phyloP scores from a whole-genome alignment of 2,113 vertebrate species.

The Spermophilus dauricus region DNA sequence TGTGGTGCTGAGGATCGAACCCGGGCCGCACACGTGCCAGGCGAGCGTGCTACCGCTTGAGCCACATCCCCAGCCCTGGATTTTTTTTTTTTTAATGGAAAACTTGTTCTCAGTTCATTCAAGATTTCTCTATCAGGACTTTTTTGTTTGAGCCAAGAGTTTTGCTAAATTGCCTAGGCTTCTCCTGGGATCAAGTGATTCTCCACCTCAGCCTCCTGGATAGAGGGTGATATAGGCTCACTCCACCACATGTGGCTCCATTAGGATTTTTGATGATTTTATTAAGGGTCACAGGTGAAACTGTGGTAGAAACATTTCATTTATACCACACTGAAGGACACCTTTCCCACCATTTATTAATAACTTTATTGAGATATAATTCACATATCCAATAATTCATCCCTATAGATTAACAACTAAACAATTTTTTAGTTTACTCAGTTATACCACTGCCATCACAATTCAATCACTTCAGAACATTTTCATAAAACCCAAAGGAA shows the following conservation, averaged over 20 bases:
- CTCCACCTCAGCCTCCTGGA: background rate
- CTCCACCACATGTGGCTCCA: background rate
- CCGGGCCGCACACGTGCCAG: too few relatives aligned
- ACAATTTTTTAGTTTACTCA: background rate
- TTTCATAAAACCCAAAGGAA: background rate
- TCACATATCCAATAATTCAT: conserved; percentile 6
- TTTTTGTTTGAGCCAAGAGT: too few relatives aligned
- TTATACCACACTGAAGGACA: background rate
- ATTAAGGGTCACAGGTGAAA: background rate
- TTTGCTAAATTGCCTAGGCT: background rate
- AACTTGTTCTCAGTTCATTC: background rate
- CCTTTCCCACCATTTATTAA: background rate
- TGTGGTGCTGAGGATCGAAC: too few relatives aligned
- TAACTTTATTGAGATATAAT: conserved; percentile 29
- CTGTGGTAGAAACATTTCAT: conserved; percentile 13
- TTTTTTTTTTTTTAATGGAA: conserved; percentile 11
- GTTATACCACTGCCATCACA: background rate
- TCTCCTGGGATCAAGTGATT: too few relatives aligned
- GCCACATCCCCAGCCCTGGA: too few relatives aligned
- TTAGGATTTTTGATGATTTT: background rate
- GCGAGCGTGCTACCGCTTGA: too few relatives aligned
- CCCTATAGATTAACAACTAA: background rate
- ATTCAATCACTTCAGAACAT: background rate
- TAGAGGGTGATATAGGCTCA: too few relatives aligned
- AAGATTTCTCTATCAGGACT: background rate